phyloP scores from a whole-genome alignment of 2,888 invertebrate species.

The Trichopoda pennipes region DNA sequence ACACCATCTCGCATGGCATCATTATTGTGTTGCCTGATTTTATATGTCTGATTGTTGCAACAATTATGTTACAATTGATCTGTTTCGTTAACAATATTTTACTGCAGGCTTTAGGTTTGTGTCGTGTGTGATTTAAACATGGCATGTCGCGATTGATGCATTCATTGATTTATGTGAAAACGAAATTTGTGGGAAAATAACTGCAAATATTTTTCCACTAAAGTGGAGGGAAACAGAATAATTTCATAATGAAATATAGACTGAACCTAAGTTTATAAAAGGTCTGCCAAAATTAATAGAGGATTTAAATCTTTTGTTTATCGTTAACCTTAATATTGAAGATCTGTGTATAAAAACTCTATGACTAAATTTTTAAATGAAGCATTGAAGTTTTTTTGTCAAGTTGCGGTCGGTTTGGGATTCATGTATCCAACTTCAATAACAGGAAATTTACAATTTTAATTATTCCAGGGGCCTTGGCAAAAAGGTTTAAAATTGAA shows the following conservation, averaged over 20 bases:
- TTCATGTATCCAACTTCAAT: too few relatives aligned
- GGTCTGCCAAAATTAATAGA: too few relatives aligned
- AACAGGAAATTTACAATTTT: too few relatives aligned
- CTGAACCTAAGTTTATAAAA: too few relatives aligned
- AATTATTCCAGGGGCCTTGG: too few relatives aligned
- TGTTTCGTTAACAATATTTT: slow-evolving; percentile 64
- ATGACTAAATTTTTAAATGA: too few relatives aligned
- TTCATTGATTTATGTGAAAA: slow-evolving; percentile 63
- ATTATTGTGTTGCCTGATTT: slow-evolving; percentile 5
- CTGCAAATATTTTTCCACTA: slow-evolving; percentile 4
- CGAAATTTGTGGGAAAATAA: slow-evolving; percentile 60
- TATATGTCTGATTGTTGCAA: slow-evolving; percentile 41
- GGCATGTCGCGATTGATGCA: slow-evolving; percentile 47
- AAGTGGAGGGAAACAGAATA: not conserved
- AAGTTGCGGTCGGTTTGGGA: too few relatives aligned
- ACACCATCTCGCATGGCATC: slow-evolving; percentile 8
- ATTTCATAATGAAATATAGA: not conserved
- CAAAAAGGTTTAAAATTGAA: too few relatives aligned
- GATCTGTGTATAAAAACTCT: too few relatives aligned
- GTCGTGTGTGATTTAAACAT: slow-evolving; percentile 38
- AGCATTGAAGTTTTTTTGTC: too few relatives aligned
- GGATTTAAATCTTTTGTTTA: too few relatives aligned
- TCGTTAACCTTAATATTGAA: too few relatives aligned
- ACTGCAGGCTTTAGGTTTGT: slow-evolving; percentile 56
- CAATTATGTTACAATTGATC: slow-evolving; percentile 60